phyloP scores from a whole-genome alignment of 2,797 vertebrate species.

The Silurus aristotelis region DNA sequence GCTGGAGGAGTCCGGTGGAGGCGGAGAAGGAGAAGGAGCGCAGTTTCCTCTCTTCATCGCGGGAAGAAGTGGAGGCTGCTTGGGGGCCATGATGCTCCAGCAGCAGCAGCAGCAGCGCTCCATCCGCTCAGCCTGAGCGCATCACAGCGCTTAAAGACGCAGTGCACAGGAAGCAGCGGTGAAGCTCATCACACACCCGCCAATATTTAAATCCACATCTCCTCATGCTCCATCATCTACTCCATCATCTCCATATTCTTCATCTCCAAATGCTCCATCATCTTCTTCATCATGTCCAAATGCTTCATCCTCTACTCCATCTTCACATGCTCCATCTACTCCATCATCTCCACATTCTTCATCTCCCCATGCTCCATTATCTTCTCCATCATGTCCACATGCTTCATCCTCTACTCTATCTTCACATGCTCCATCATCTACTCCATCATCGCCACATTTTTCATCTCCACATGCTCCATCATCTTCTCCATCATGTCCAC shows the following conservation, averaged over 20 bases:
- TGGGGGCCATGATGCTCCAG: constrained; percentile 75
- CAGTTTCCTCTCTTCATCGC: constrained; percentile 64
- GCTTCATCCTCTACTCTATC: too few relatives aligned
- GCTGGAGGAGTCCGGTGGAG: constrained; percentile 69
- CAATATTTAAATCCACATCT: too few relatives aligned
- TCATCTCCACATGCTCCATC: not conserved
- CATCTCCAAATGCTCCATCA: too few relatives aligned
- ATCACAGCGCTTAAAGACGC: constrained; percentile 73
- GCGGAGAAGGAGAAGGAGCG: constrained; percentile 66
- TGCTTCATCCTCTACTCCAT: too few relatives aligned
- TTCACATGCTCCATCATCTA: too few relatives aligned
- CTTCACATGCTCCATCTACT: too few relatives aligned
- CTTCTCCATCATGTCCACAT: too few relatives aligned
- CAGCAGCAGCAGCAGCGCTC: constrained; percentile 55
- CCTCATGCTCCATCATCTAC: too few relatives aligned
- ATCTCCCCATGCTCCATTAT: not conserved
- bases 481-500: not conserved
- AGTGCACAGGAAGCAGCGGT: constrained; percentile 19
- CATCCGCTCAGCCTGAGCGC: constrained; percentile 60
- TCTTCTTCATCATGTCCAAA: too few relatives aligned
- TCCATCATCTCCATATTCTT: too few relatives aligned
- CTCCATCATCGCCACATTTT: too few relatives aligned
- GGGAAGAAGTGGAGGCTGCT: constrained; percentile 60
- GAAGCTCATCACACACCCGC: too few relatives aligned
- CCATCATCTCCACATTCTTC: not conserved